A percentile compares a stretch with the other conserved stretches of the same genome.
Conservation (phyloP, 2,113 vertebrate genomes). For the Empidonax traillii region DNA sequence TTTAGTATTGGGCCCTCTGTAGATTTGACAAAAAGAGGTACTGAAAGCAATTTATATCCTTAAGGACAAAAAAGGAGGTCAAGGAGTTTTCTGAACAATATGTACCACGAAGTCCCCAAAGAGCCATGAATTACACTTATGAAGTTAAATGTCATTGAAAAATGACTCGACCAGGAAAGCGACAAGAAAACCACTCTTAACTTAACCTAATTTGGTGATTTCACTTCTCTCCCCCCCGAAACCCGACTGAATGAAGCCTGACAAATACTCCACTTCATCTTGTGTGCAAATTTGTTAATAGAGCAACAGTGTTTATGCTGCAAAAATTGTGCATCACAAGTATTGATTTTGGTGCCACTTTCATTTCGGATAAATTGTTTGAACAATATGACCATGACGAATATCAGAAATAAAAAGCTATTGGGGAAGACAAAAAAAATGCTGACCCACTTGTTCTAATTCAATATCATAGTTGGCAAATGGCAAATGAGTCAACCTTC, state of each 20-base stretch:
- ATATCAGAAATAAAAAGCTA: slow-evolving; percentile 83
- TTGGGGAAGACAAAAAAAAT: slow-evolving; percentile 68
- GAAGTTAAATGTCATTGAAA: slow-evolving; percentile 82
- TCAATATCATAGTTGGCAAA: slow-evolving; percentile 68
- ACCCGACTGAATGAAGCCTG: slow-evolving; percentile 46
- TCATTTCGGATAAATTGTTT: slow-evolving; percentile 89
- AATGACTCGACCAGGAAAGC: slow-evolving; percentile 77
- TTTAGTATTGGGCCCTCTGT: slow-evolving; percentile 68
- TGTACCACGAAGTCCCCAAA: slow-evolving; percentile 66
- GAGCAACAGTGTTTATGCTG: slow-evolving; percentile 82
- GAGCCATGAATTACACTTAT: slow-evolving; percentile 75
- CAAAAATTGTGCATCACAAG: slow-evolving; percentile 81
- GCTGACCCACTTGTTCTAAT: slow-evolving; percentile 80
- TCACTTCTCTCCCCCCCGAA: slow-evolving; percentile 64
- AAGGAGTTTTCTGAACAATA: slow-evolving; percentile 75
- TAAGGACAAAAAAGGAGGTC: slow-evolving; percentile 77
- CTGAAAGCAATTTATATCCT: slow-evolving; percentile 71
- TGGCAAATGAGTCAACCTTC: slow-evolving; percentile 60
- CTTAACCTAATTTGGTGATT: slow-evolving; percentile 85
- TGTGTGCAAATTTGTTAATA: slow-evolving; percentile 74
- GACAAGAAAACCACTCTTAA: slow-evolving; percentile 81
- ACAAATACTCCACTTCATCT: slow-evolving; percentile 56
- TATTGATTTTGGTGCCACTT: slow-evolving; percentile 86
- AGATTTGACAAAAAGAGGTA: slow-evolving; percentile 74
- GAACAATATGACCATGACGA: slow-evolving; percentile 84